A percentile compares a stretch with the other conserved stretches of the same genome.
phyloP scores from a whole-genome alignment of 2,113 vertebrate genomes.

The Pteropus alecto region DNA sequence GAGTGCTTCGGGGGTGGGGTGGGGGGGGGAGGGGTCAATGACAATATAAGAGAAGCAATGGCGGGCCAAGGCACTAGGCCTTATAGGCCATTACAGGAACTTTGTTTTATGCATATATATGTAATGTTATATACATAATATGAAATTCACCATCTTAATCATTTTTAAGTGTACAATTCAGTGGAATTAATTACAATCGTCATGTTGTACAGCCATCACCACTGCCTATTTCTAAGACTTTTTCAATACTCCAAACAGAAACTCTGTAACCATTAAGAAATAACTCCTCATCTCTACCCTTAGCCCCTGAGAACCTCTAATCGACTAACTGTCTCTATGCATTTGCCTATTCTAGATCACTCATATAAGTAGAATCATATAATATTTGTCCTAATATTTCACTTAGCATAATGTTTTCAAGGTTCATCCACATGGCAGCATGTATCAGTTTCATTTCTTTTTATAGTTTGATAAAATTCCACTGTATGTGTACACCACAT shows the following conservation, averaged over 20 bases:
- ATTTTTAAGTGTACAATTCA: background rate
- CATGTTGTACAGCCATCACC: background rate
- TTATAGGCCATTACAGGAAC: too few species aligned
- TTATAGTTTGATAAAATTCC: background rate
- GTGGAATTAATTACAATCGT: background rate
- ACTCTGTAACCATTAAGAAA: background rate
- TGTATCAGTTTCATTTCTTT: background rate
- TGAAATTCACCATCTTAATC: background rate
- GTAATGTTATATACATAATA: background rate
- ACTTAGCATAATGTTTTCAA: background rate
- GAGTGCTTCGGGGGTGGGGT: rapidly evolving
- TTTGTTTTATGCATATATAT: background rate
- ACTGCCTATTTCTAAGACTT: background rate
- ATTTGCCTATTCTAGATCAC: background rate
- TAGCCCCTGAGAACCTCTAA: background rate
- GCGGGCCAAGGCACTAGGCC: too few species aligned
- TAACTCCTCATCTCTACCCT: background rate
- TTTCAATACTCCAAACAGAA: background rate
- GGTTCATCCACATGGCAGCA: background rate
- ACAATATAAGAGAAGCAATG: background rate
- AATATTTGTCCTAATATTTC: background rate
- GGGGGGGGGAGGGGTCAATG: background rate
- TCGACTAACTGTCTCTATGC: background rate
- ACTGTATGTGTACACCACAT: background rate
- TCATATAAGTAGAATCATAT: background rate